Conservation (phyloP, 2,888 invertebrate genomes). For the Microplitis manilae region DNA sequence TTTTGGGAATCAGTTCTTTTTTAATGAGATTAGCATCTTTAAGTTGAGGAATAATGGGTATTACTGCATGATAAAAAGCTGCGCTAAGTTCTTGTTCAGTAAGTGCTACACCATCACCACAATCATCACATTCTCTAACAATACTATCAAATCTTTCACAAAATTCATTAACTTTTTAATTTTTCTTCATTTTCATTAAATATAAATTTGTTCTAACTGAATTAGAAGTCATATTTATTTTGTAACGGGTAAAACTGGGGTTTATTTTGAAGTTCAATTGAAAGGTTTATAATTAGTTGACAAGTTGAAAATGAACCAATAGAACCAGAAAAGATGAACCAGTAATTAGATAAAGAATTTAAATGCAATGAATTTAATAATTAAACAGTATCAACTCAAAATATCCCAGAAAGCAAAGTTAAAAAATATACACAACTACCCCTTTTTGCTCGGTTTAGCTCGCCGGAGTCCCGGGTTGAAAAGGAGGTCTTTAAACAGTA, state of each 20-base stretch:
- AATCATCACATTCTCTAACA: not conserved
- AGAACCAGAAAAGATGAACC: too few species aligned
- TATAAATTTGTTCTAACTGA: slow-evolving; percentile 45
- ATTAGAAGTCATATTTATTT: slow-evolving; percentile 42
- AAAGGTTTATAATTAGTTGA: too few species aligned
- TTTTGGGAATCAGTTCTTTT: too few species aligned
- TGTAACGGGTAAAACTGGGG: too few species aligned
- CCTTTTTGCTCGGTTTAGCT: slow-evolving; percentile 32
- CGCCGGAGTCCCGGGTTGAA: not conserved
- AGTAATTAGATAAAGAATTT: too few species aligned
- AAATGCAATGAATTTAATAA: too few species aligned
- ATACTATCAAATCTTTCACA: slow-evolving; percentile 32
- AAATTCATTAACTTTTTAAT: slow-evolving; percentile 2
- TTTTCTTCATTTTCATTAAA: slow-evolving; percentile 31
- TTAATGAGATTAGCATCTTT: slow-evolving; percentile 9
- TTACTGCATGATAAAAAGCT: slow-evolving; percentile 47
- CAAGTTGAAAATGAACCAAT: too few species aligned
- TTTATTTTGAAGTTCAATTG: too few species aligned
- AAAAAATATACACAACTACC: too few species aligned
- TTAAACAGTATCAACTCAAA: too few species aligned
- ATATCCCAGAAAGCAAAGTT: too few species aligned
- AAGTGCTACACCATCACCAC: not conserved
- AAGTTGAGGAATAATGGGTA: slow-evolving; percentile 33
- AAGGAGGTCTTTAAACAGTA: too few species aligned
- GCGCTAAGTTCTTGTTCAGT: slow-evolving; percentile 40